Conservation (phyloP, 53 echinoderm and acorn worm species). For the Glandiceps talaboti region DNA sequence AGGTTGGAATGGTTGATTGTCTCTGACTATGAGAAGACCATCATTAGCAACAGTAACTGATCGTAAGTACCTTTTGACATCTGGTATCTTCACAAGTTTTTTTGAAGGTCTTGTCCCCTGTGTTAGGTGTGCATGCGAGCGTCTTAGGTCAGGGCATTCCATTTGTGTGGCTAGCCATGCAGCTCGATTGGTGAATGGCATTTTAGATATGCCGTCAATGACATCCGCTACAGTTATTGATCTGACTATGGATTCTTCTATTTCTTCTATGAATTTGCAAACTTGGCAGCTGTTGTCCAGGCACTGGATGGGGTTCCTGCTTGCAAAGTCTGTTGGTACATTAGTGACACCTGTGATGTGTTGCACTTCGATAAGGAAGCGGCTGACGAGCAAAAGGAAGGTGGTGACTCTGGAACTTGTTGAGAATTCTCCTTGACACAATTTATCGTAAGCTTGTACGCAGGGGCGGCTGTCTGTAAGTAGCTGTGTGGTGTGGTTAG, state of each 20-base stretch:
- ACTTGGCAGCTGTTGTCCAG: background rate
- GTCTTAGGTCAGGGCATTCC: constrained; percentile 3
- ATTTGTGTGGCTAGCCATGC: constrained; percentile 3
- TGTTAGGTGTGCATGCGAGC: constrained; percentile 1
- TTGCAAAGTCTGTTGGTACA: constrained; percentile 2
- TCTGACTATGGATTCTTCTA: constrained; percentile 1
- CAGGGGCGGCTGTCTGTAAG: constrained; percentile 4
- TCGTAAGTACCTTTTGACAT: background rate
- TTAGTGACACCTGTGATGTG: constrained; percentile 1
- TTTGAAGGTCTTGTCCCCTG: constrained; percentile 3
- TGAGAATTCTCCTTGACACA: background rate
- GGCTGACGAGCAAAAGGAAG: background rate
- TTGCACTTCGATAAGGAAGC: constrained; percentile 1
- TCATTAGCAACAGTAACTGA: background rate
- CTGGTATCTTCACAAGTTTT: constrained; percentile 2
- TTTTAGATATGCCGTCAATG: background rate
- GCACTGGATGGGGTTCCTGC: background rate
- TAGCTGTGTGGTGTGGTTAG: constrained; percentile 4
- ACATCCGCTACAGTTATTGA: background rate
- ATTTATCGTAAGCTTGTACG: constrained; percentile 2
- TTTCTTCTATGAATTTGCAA: constrained; percentile 2
- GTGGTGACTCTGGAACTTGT: constrained; percentile 3
- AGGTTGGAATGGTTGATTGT: constrained; percentile 5
- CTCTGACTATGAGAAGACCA: background rate
- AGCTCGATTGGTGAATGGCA: constrained; percentile 6